Conservation (phyloP, 2,888 invertebrate species). For the Cynaeus angustus region DNA sequence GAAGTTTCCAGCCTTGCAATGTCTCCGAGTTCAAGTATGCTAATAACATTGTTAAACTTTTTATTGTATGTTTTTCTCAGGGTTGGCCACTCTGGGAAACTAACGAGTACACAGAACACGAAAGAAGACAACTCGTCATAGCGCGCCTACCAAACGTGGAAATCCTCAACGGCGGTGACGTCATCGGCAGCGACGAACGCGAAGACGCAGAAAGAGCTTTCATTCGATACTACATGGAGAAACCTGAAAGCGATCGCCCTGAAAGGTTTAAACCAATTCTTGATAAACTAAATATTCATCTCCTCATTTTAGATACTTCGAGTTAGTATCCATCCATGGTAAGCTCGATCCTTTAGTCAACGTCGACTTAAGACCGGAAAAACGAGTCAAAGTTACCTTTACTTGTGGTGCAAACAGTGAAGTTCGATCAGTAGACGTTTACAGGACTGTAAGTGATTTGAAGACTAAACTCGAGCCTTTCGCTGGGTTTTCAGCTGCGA, state of each 20-base stretch:
- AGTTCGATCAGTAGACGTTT: conserved; percentile 84
- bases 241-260: conserved; percentile 87
- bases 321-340: conserved; percentile 89
- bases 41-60: background rate
- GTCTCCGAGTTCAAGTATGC: conserved; percentile 86
- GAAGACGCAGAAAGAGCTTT: conserved; percentile 95
- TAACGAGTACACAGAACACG: conserved; percentile 90
- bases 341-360: conserved; percentile 92
- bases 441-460: conserved; percentile 87
- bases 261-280: conserved; percentile 75
- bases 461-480: conserved; percentile 86
- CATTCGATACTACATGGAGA: conserved; percentile 93
- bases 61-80: conserved; percentile 65
- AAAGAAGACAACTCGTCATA: conserved; percentile 89
- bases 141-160: conserved; percentile 90
- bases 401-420: conserved; percentile 85
- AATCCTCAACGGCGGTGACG: conserved; percentile 92
- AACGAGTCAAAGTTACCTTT: conserved; percentile 89
- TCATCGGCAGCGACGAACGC: conserved; percentile 87
- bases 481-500: conserved; percentile 86
- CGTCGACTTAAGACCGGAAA: conserved; percentile 89
- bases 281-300: background rate
- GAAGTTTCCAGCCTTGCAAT: conserved; percentile 86
- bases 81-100: conserved; percentile 84
- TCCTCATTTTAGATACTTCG: conserved; percentile 79